Evolutionary conservation across 2,888 invertebrate species (phyloP).

Genomic region (Cerastis rubricosa): DNA sequence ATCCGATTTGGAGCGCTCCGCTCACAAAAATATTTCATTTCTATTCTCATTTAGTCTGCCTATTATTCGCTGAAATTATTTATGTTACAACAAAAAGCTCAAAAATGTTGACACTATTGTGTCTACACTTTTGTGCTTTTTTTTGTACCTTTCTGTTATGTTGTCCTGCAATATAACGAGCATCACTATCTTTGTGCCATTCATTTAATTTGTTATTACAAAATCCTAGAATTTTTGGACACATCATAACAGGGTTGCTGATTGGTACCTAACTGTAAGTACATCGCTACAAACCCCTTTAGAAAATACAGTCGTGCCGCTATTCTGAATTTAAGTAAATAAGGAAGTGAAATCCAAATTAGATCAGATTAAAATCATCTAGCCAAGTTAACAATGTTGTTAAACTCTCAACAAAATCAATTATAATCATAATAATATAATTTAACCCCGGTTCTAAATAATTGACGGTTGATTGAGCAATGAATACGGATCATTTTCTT

Average conservation of each 20-base stretch:
- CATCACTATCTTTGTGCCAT: too few species aligned
- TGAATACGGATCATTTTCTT: constrained; percentile 48
- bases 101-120: too few species aligned
- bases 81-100: too few species aligned
- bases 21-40: constrained; percentile 6
- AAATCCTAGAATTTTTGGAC: not conserved
- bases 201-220: too few species aligned
- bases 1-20: constrained; percentile 15
- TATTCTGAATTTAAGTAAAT: not conserved
- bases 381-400: not conserved
- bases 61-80: too few species aligned
- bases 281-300: not conserved
- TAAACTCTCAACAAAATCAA: constrained; percentile 32
- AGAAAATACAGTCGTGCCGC: not conserved
- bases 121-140: too few species aligned
- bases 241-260: not conserved
- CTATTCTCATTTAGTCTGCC: not conserved
- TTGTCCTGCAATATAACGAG: too few species aligned
- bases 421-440: constrained; percentile 17
- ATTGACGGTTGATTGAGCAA: constrained; percentile 37
- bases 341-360: not conserved
- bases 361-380: constrained; percentile 30
- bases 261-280: not conserved
- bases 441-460: constrained; percentile 25
- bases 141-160: too few species aligned